Conservation (phyloP, 1,140 invertebrate genomes). For the Heterodera schachtii region DNA sequence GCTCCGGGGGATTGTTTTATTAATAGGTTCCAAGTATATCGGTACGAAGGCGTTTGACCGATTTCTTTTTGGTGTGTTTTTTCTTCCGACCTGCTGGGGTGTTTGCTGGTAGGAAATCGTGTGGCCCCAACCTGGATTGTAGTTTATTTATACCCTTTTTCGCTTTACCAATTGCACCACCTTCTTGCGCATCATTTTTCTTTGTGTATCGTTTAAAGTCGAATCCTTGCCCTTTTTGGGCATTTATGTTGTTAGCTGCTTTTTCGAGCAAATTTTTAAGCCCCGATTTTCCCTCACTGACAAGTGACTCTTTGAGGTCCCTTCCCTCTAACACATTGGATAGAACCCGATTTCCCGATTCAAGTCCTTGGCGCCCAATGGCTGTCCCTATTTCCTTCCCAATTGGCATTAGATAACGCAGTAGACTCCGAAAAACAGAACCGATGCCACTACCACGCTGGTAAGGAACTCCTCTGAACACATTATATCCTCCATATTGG, state of each 20-base stretch:
- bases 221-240: too few relatives aligned
- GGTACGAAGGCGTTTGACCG: too few relatives aligned
- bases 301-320: not conserved
- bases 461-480: conserved; percentile 30
- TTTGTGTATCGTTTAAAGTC: conserved; percentile 24
- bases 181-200: not conserved
- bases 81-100: too few relatives aligned
- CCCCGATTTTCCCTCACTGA: too few relatives aligned
- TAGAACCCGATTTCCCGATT: not conserved
- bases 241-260: too few relatives aligned
- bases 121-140: too few relatives aligned
- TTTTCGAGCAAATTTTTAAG: too few relatives aligned
- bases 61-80: too few relatives aligned
- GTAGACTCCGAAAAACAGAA: conserved; percentile 18
- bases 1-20: not conserved
- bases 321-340: conserved; percentile 19
- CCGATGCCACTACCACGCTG: conserved; percentile 30
- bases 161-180: not conserved
- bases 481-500: conserved; percentile 7
- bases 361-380: not conserved
- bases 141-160: conserved; percentile 19
- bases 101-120: too few relatives aligned
- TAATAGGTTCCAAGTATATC: too few relatives aligned
- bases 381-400: conserved; percentile 27
- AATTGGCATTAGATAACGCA: conserved; percentile 34